These are phyloP conservation scores for Acanthosepion pharaonis DNA, from an alignment of 2,888 invertebrate species.

Conservation along the genomic window DNA sequence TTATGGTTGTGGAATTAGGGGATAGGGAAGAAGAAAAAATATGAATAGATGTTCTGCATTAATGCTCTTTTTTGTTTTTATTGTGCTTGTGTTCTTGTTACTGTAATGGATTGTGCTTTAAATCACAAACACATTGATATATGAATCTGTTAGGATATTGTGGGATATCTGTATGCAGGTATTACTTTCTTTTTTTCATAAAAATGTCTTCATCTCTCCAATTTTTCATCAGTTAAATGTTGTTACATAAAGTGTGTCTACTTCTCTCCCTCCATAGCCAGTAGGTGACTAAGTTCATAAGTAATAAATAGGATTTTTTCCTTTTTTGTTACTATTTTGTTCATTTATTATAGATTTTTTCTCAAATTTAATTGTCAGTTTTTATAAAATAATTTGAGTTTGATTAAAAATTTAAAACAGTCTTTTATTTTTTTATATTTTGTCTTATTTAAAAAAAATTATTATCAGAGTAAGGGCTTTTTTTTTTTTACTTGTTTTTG, in stretches of 20 bases:
- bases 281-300: constrained; percentile 11
- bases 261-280: constrained; percentile 23
- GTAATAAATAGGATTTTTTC: not conserved
- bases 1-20: not conserved
- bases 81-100: not conserved
- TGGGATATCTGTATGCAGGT: not conserved
- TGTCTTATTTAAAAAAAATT: not conserved
- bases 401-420: constrained; percentile 33
- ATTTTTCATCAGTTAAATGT: constrained; percentile 11
- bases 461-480: not conserved
- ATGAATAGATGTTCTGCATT: not conserved
- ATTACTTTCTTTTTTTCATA: not conserved
- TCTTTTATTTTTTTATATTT: not conserved
- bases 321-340: not conserved
- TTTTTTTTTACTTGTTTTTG: not conserved
- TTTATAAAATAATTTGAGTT: not conserved
- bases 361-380: not conserved
- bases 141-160: not conserved
- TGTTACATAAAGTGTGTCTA: not conserved
- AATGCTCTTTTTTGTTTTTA: not conserved
- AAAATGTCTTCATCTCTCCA: not conserved
- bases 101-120: constrained; percentile 7
- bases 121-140: not conserved
- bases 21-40: not conserved
- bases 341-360: not conserved